Evolutionary conservation across 2,797 vertebrate species (phyloP), one percentile per base, ranked within the genome.

Genomic region (Falco rusticolus): DNA sequence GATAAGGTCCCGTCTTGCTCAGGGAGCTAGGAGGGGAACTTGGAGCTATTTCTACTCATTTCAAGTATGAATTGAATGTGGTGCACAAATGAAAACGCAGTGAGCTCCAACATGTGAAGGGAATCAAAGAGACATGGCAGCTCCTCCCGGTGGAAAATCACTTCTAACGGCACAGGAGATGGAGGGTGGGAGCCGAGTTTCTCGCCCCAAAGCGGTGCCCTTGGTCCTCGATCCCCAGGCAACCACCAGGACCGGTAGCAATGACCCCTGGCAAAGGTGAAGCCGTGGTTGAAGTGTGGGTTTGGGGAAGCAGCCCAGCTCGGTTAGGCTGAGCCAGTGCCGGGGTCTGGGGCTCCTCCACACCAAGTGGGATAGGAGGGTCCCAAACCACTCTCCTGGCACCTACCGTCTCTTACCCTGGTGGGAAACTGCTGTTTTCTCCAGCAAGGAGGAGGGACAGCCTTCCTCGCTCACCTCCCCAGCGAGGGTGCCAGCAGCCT

Each of bases 201-300:
- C 37, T 41, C 45, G 51, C 10, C 45, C 51, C 51, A 11, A 6
- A 26, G 28, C 1, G 0, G 4, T 72, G 78, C 11, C 5, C 2
- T 7, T 0, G 0, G 29, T 33, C 34, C 63, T 45, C 34, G 6
- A 0, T 3, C 5, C 50, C 9, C 14, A 19, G 54, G 16, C 20
- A 20, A 20, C 5, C 39, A 6, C 10, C 11, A 5, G 11, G 41
- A 53, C 4, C 0, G 0, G 59, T 21, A n/a, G 57, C 37, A 48
- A 3, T 7, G 64, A 43, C n/a, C 17, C n/a, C 33, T 24, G 56
- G 61, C 4, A 5, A 20, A 25, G 33, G 39, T 29, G 43, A 41
- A 33, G 25, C 76, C 17, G 69, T 16, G 69, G 31, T 6, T 47
- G 66, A 33, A 9, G 37, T 11, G 29, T 9, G 39, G 48, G 16